Percentiles rank a stretch among this genome's conserved stretches.
phyloP scores from a whole-genome alignment of 2,888 invertebrate genomes.

The Temnothorax unifasciatus region DNA sequence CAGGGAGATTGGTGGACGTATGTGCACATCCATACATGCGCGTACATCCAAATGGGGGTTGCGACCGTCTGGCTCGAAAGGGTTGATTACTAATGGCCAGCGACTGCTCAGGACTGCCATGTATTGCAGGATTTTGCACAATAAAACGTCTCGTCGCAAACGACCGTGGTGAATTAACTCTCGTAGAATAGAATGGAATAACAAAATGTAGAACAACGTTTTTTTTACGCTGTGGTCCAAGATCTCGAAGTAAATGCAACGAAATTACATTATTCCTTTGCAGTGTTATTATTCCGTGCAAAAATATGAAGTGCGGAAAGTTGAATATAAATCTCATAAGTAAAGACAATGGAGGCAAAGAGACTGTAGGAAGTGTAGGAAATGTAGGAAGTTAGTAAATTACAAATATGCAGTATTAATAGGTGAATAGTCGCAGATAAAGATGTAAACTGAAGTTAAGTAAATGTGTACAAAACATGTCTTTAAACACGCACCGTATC shows the following conservation, averaged over 20 bases:
- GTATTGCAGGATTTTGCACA: constrained; percentile 28
- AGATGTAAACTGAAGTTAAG: background rate
- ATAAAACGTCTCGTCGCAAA: constrained; percentile 23
- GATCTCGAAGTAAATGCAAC: too few relatives aligned
- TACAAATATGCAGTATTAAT: background rate
- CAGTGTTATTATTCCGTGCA: background rate
- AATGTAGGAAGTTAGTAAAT: background rate
- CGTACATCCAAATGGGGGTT: constrained; percentile 62
- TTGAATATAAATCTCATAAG: background rate
- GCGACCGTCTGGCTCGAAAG: constrained; percentile 54
- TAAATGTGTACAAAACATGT: background rate
- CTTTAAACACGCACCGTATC: background rate
- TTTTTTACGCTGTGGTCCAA: background rate
- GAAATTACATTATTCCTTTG: background rate
- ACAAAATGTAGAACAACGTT: constrained; percentile 3
- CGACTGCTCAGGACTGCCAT: constrained; percentile 9
- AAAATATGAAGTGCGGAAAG: background rate
- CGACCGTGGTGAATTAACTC: constrained; percentile 4
- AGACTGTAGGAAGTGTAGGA: background rate
- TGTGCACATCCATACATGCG: constrained; percentile 39
- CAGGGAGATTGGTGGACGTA: background rate
- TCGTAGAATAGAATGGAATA: background rate
- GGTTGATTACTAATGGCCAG: constrained; percentile 35
- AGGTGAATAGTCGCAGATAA: background rate
- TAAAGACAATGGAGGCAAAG: background rate